Evolutionary conservation across 2,888 invertebrate genomes (phyloP).

Genomic region (Pachydiplax longipennis): DNA sequence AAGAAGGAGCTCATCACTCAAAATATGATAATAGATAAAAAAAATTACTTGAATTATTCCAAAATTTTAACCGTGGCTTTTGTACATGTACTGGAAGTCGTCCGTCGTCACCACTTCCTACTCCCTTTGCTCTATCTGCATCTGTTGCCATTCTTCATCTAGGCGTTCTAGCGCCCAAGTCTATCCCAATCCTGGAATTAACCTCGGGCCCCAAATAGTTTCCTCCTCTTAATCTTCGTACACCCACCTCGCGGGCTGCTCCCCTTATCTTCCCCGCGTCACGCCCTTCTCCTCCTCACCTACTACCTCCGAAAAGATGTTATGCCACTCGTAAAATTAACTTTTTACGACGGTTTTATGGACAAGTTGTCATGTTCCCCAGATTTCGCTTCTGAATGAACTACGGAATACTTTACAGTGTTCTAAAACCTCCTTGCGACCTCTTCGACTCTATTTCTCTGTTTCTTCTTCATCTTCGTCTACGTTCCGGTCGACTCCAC

Average conservation of each 20-base stretch:
- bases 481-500: not conserved
- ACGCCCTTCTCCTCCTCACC: slow-evolving; percentile 52
- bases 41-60: no score
- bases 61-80: no score
- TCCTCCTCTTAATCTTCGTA: not conserved
- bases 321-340: slow-evolving; percentile 62
- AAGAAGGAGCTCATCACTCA: no score
- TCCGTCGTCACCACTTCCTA: not conserved
- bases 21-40: no score
- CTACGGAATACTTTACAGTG: slow-evolving; percentile 40
- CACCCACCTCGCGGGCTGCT: not conserved
- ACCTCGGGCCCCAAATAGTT: not conserved
- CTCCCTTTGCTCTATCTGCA: not conserved
- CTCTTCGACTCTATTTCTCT: slow-evolving; percentile 8
- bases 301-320: slow-evolving; percentile 58
- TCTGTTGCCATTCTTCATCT: not conserved
- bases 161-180: not conserved
- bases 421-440: slow-evolving; percentile 21
- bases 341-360: slow-evolving; percentile 62
- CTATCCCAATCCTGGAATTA: not conserved
- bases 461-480: not conserved
- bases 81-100: no score
- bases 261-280: slow-evolving; percentile 48
- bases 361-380: slow-evolving; percentile 51
- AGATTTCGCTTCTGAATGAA: slow-evolving; percentile 43